These are phyloP conservation scores for Drosophila murphyi DNA, from an alignment of 1,140 invertebrate species.

Conservation along the genomic window DNA sequence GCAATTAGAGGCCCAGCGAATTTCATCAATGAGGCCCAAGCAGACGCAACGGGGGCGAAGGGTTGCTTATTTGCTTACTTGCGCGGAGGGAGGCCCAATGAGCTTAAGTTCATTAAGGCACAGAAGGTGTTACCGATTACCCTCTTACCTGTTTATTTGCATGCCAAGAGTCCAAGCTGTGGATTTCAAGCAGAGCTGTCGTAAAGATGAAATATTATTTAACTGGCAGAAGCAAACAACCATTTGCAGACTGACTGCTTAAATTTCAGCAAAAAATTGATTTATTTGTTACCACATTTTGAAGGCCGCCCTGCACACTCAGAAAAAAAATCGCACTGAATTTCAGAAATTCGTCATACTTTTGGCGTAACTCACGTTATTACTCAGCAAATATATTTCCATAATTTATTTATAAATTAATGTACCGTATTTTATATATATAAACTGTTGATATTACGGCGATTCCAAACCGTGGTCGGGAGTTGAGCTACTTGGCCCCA, in stretches of 20 bases:
- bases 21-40: conserved; percentile 13
- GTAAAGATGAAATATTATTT: conserved; percentile 59
- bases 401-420: too few relatives aligned
- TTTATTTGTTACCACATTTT: conserved; percentile 61
- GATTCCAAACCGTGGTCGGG: too few relatives aligned
- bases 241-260: conserved; percentile 5
- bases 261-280: conserved; percentile 42
- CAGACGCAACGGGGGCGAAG: conserved; percentile 20
- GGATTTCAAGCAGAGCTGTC: conserved; percentile 34
- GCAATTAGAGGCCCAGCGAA: conserved; percentile 54
- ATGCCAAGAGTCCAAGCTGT: conserved; percentile 19
- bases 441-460: too few relatives aligned
- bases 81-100: conserved; percentile 40
- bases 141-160: conserved; percentile 21
- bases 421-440: too few relatives aligned
- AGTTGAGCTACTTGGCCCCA: too few relatives aligned
- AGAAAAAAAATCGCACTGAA: too few relatives aligned
- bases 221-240: background rate
- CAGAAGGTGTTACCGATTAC: conserved; percentile 62
- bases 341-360: too few relatives aligned
- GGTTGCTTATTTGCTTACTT: conserved; percentile 35
- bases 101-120: conserved; percentile 54
- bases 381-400: too few relatives aligned
- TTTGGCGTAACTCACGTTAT: too few relatives aligned
- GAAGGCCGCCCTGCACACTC: conserved; percentile 6